phyloP scores from a whole-genome alignment of 2,888 invertebrate genomes.

The Smittia aterrima region DNA sequence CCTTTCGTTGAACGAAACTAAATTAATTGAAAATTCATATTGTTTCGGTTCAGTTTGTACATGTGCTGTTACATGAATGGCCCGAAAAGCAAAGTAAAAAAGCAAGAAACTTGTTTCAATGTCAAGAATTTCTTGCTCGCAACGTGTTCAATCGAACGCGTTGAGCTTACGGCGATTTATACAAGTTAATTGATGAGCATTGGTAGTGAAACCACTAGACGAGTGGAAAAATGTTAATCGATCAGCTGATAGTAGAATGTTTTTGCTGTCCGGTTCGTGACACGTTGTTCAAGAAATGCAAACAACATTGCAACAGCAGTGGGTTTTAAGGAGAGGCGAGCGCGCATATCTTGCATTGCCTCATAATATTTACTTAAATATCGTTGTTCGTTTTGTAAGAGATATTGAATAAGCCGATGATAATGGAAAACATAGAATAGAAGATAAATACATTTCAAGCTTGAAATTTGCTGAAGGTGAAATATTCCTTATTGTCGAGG shows the following conservation, averaged over 20 bases:
- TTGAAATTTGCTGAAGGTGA: no score
- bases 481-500: no score
- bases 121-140: slow-evolving; percentile 9
- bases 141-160: background rate
- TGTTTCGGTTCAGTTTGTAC: no score
- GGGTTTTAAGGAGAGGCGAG: slow-evolving; percentile 15
- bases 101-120: background rate
- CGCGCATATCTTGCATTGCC: slow-evolving; percentile 10
- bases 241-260: slow-evolving; percentile 10
- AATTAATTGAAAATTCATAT: no score
- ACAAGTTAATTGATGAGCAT: background rate
- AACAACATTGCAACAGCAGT: slow-evolving; percentile 2
- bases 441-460: no score
- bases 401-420: no score
- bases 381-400: no score
- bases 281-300: slow-evolving; percentile 17
- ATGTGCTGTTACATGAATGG: background rate
- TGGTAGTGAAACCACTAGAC: background rate
- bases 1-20: no score
- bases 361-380: background rate
- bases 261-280: background rate
- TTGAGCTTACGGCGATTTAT: background rate
- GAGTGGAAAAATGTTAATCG: background rate
- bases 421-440: no score
- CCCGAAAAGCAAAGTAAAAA: background rate